Evolutionary conservation across 2,888 invertebrate species (phyloP), one percentile per base, ranked within the genome.

Genomic region (Stratiomys singularior): DNA sequence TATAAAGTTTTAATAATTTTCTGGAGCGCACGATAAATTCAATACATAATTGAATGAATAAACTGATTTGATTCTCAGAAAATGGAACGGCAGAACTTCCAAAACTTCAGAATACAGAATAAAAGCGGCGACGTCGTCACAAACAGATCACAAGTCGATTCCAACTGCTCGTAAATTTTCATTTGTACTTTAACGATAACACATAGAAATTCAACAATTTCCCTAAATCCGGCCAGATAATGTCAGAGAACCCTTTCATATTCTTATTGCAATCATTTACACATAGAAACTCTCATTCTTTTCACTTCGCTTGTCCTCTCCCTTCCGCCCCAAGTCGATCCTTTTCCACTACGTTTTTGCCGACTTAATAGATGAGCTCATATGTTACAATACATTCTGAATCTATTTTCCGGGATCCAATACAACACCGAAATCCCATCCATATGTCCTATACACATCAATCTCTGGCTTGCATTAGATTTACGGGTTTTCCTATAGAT

Each of bases 401-500:
- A 66, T 66, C 25, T 66, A 66, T 66, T 66, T 37, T 15, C 28
- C 37, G 66, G 37, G 27, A 30, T 37, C 27, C 27, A 28, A 27
- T 66, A 37, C n/a, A 13, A 18, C 18, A 18, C 37, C n/a, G 11
- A 66, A 18, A 66, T 66, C 37, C 21, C 66, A 18, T 30, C 66
- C 66, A 66, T 66, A 66, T 66, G 66, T 66, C 66, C 27, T 37
- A 18, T 37, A 37, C 21, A 66, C 66, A 66, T 66, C 66, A 66
- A 66, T 66, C 66, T 66, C 23, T 13, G 28, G 66, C 66, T 66
- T 66, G 37, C 18, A 66, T 66, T 37, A 66, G 66, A 66, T 66
- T 66, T 66, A 66, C 66, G 66, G 66, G 11, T 37, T 37, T 66
- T 37, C 37, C 66, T 66, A 66, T 66, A 66, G 66, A 37, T 66